Conservation (phyloP, 2,888 invertebrate species). For the Scaeva pyrastri region DNA sequence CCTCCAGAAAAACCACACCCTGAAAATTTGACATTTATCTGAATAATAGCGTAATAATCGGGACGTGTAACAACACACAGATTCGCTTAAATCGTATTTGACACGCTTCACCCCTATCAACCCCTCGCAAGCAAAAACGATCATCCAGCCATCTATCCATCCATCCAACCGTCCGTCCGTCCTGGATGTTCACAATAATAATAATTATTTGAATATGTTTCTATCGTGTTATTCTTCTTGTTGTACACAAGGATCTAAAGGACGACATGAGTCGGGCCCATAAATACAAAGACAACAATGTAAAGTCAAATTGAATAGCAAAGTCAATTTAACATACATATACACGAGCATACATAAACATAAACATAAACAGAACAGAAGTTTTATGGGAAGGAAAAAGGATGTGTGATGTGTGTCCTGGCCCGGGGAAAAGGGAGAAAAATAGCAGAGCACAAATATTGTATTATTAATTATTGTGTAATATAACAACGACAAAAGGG, state of each 20-base stretch:
- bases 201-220: conserved; percentile 75
- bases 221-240: conserved; percentile 74
- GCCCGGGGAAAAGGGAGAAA: too few relatives aligned
- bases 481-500: conserved; percentile 52
- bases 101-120: conserved; percentile 72
- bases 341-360: too few relatives aligned
- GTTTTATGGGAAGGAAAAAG: conserved; percentile 40
- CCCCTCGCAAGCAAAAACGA: conserved; percentile 5
- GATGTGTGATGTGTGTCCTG: not conserved
- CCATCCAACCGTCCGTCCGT: conserved; percentile 18
- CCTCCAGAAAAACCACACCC: conserved; percentile 71
- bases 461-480: conserved; percentile 74
- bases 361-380: conserved; percentile 16
- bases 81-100: conserved; percentile 74
- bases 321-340: not conserved
- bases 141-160: conserved; percentile 15
- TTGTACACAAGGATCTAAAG: conserved; percentile 41
- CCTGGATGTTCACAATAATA: conserved; percentile 61
- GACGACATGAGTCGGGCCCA: conserved; percentile 40
- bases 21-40: conserved; percentile 76
- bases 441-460: conserved; percentile 72
- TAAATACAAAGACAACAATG: conserved; percentile 47
- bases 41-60: conserved; percentile 74
- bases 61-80: conserved; percentile 75
- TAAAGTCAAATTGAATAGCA: conserved; percentile 62